Evolutionary conservation across 2,797 vertebrate species (phyloP).

Genomic region (Acrocephalus scirpaceus): DNA sequence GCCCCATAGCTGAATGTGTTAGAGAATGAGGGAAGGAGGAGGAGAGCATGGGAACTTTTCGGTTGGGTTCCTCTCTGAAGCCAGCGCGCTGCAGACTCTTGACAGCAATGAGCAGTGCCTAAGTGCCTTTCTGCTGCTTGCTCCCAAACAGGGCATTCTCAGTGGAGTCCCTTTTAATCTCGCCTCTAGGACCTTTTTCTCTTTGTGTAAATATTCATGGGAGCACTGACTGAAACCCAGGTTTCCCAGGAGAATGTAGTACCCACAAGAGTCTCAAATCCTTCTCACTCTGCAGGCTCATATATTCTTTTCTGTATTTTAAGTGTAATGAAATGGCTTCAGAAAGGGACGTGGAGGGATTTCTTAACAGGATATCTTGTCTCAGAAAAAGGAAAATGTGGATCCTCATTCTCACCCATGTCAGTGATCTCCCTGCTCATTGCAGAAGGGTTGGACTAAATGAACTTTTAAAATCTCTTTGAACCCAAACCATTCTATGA

Average conservation of each 20-base stretch:
- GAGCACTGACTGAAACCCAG: slow-evolving; percentile 9
- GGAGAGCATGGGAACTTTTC: neutral
- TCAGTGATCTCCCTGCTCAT: neutral
- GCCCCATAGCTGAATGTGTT: neutral
- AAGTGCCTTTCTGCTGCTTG: slow-evolving; percentile 33
- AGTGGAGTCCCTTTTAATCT: slow-evolving; percentile 10
- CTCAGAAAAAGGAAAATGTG: neutral
- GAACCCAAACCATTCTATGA: neutral
- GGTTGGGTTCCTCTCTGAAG: neutral
- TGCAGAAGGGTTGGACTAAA: neutral
- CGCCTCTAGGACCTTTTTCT: neutral
- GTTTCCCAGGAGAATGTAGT: slow-evolving; percentile 7
- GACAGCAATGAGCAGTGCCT: neutral
- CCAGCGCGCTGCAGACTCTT: neutral
- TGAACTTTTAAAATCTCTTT: neutral
- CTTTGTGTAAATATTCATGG: slow-evolving; percentile 42
- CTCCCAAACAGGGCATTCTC: slow-evolving; percentile 20
- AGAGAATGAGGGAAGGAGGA: neutral
- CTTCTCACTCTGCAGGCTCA: neutral
- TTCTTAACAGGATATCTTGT: neutral
- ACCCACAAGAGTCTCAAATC: neutral
- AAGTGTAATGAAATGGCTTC: neutral
- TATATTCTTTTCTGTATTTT: neutral
- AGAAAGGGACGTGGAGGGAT: neutral
- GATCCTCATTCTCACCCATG: neutral